phyloP scores from a whole-genome alignment of 2,888 invertebrate genomes.

The Saturnia japonica region DNA sequence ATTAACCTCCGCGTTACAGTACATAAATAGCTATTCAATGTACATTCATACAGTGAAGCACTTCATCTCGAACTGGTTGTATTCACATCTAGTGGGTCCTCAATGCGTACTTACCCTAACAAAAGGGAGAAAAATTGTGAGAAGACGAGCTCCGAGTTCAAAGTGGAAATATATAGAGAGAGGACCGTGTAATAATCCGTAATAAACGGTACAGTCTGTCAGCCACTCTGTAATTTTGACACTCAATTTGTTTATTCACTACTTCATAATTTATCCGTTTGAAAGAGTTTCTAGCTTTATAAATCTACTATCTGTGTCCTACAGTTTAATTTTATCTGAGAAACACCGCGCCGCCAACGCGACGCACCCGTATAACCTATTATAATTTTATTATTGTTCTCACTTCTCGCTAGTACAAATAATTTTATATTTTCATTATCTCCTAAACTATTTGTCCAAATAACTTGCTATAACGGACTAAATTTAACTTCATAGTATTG shows the following conservation, averaged over 20 bases:
- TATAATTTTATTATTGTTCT: no score
- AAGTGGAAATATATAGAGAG: conserved; percentile 62
- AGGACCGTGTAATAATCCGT: conserved; percentile 52
- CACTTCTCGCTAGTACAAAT: no score
- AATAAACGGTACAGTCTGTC: conserved; percentile 49
- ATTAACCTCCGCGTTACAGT: conserved; percentile 10
- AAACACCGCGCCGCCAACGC: no score
- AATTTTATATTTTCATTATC: no score
- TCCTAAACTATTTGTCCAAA: no score
- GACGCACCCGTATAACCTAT: no score
- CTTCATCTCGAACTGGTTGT: conserved; percentile 37
- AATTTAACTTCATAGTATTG: no score
- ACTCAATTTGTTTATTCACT: conserved; percentile 18
- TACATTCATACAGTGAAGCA: conserved; percentile 26
- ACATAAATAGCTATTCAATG: conserved; percentile 29
- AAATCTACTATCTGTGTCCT: neutral
- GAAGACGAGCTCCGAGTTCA: conserved; percentile 56
- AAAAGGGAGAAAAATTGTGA: conserved; percentile 65
- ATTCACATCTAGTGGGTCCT: conserved; percentile 54
- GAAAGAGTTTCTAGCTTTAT: neutral
- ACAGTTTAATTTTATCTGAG: no score
- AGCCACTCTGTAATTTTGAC: conserved; percentile 60
- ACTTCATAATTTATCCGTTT: neutral
- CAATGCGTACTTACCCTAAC: conserved; percentile 51
- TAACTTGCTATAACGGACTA: no score